Evolutionary conservation across 2,797 vertebrate species (phyloP), one percentile per base, ranked within the genome.

Genomic region (Catostomus latipinnis): DNA sequence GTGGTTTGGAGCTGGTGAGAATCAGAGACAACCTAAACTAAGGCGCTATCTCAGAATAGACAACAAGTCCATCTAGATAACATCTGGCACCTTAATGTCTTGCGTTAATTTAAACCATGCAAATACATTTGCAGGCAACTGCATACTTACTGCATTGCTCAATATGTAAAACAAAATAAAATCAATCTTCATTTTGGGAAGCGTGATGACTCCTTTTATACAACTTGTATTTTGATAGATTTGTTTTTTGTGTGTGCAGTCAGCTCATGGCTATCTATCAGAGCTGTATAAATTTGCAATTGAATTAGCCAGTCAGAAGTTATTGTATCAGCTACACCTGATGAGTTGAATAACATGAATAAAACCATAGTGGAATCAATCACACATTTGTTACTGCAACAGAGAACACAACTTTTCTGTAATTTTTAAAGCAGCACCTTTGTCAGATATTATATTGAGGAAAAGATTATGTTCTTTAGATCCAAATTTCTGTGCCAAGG

Each of bases 241-340:
- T 18, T 18, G 16, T 18, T 68, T 77, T 71, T 65, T 61, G 63
- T 71, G 58, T 76, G 14, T 62, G 45, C 52, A 71, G 80, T 66
- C 16, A 68, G 63, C 74, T 75, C 78, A 76, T 79, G 71, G 63
- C 65, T 81, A 60, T 66, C 53, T 72, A 34, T 49, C 52, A 60
- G 6, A 60, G 54, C 63, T 69, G 79, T 66, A 79, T 81, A 76
- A 7, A 84, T 79, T 80, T 84, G 76, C 80, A 79, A 56, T 46
- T 68, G 22, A 82, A 82, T 82, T 76, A 76, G 49, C 67, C n/a
- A 75, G 48, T 9, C 56, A 81, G 50, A 56, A 70, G 66, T 78
- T 78, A 73, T 79, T 86, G 5, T 56, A 69, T 63, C 58, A 56
- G 49, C 34, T 77, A 16, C 56, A 81, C 45, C 7, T 18, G 14